A percentile compares a stretch with the other conserved stretches of the same genome.
Conservation (phyloP, 2,797 vertebrate species). For the Hypotaenidia okinawae region DNA sequence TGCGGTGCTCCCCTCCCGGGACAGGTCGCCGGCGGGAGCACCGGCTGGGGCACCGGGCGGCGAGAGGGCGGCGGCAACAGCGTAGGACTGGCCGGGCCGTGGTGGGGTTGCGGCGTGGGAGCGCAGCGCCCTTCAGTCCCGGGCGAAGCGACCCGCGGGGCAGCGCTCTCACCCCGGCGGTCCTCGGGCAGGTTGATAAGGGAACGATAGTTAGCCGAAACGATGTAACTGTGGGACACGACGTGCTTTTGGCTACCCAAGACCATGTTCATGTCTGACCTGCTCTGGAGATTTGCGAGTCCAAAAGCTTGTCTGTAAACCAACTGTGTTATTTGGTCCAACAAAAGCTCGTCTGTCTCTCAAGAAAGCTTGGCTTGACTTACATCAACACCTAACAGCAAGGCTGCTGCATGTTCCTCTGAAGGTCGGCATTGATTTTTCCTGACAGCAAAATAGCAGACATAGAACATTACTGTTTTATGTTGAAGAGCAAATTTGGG, state of each 20-base stretch:
- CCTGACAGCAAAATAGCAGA: not conserved
- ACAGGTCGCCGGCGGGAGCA: not conserved
- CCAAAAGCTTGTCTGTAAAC: not conserved
- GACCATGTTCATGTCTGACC: not conserved
- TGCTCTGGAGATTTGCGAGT: not conserved
- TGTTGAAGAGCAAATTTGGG: not conserved
- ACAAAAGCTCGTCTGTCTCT: not conserved
- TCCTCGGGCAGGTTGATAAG: not conserved
- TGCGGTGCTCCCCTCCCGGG: not conserved
- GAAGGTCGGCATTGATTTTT: slow-evolving; percentile 31
- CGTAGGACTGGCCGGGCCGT: not conserved
- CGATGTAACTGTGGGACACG: not conserved
- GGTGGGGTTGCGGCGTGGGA: not conserved
- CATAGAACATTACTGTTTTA: not conserved
- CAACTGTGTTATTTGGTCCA: not conserved
- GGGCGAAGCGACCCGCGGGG: not conserved
- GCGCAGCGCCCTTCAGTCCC: not conserved
- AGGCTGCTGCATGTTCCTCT: not conserved
- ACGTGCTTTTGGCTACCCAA: not conserved
- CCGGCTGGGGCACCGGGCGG: not conserved
- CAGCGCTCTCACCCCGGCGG: not conserved
- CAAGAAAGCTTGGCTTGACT: not conserved
- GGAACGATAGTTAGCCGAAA: no score
- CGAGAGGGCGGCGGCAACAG: not conserved
- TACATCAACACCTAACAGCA: not conserved